phyloP scores from a whole-genome alignment of 2,113 vertebrate species.

The Erythrolamprus reginae region DNA sequence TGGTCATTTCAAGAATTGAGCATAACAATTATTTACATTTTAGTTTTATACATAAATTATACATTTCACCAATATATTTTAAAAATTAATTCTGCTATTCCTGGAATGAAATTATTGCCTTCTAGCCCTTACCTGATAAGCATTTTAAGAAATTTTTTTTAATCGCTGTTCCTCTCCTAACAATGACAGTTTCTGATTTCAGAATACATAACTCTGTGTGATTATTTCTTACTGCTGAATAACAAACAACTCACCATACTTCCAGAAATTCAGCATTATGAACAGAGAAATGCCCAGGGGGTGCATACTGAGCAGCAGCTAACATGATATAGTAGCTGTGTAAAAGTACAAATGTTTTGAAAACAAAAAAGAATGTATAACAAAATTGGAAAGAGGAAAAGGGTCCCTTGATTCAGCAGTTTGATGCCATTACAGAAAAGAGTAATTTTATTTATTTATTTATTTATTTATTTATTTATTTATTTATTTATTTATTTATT shows the following conservation, averaged over 20 bases:
- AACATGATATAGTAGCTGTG: background rate
- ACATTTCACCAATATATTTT: background rate
- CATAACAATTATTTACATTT: background rate
- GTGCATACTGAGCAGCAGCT: background rate
- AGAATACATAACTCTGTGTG: background rate
- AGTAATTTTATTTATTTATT: background rate
- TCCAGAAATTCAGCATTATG: background rate
- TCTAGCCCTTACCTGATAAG: background rate
- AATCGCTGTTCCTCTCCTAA: conserved; percentile 39
- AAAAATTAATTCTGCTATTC: background rate
- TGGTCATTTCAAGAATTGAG: background rate
- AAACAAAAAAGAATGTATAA: background rate
- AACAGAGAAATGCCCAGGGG: background rate
- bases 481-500: no score
- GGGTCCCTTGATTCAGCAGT: background rate
- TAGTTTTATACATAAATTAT: background rate
- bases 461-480: no score
- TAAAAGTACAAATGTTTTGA: background rate
- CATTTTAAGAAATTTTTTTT: conserved; percentile 20
- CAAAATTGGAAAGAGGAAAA: background rate
- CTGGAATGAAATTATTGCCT: background rate
- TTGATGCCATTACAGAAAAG: background rate
- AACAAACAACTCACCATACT: conserved; percentile 14
- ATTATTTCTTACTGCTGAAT: background rate
- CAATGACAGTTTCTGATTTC: conserved; percentile 8